phyloP scores from a whole-genome alignment of 2,797 vertebrate genomes.

The Gymnopithys bicolor region DNA sequence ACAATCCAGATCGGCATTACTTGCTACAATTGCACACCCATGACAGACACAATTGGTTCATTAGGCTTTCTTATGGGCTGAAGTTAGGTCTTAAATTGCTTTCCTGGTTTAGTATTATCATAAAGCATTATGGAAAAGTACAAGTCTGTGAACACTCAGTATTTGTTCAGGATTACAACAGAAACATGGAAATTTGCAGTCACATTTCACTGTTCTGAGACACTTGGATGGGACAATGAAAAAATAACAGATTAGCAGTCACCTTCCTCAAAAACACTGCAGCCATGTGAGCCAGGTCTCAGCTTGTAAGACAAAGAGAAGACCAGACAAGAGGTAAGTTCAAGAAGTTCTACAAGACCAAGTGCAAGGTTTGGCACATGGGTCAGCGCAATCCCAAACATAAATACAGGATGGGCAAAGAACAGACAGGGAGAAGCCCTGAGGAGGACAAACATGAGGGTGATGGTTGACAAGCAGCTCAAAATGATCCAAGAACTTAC shows the following conservation, averaged over 20 bases:
- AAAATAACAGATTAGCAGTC: neutral
- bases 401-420: neutral
- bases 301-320: neutral
- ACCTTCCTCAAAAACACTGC: neutral
- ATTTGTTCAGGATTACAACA: neutral
- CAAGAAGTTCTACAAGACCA: neutral
- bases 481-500: neutral
- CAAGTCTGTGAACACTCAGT: neutral
- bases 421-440: neutral
- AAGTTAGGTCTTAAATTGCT: neutral
- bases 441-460: neutral
- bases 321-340: neutral
- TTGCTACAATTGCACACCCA: neutral
- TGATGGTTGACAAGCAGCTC: neutral
- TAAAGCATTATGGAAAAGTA: neutral
- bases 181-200: neutral
- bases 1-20: neutral
- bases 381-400: neutral
- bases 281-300: neutral
- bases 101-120: neutral
- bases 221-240: neutral
- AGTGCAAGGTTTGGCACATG: neutral
- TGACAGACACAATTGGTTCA: neutral
- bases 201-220: neutral
- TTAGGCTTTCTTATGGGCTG: neutral